Evolutionary conservation across 2,113 vertebrate species (phyloP), one percentile per base, ranked within the genome.

Genomic region (Aegithalos caudatus): DNA sequence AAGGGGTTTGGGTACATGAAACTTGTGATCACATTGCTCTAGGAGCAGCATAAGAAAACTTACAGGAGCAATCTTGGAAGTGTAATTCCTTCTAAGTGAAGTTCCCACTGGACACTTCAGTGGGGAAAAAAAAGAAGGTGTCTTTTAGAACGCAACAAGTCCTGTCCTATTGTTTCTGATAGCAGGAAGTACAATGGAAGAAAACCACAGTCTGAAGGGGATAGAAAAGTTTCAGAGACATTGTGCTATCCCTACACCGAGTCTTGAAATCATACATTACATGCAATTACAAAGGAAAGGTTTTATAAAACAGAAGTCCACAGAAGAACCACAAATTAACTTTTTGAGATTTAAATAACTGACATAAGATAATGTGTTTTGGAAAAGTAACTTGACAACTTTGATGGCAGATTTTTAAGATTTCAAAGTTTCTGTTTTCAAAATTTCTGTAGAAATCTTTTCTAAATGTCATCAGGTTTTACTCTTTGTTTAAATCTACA

Each of bases 81-180:
- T 14, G 9, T 23, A 72, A 50, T 64, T 88, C 33, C 12, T 58
- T 53, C 14, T 38, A 70, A 60, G 12, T 40, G 10, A 56, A 31
- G 3, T 60, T 83, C 10, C 24, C 18, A 57, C 9, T 53, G 29
- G 5, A 38, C 13, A 28, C 5, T n/a, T 17, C 7, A 3, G 6
- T 7, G 6, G 5, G 3, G 2, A 3, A 16, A 48, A 24, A 18
- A 23, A 25, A 12, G 12, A 12, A 11, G 2, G 2, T 47, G 8
- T n/a, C 6, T n/a, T 67, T 74, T 48, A 21, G n/a, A 38, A 50
- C 58, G 8, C 6, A 57, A 2, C 14, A 64, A 38, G 25, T 31
- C 56, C 45, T 69, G 50, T 48, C 29, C 13, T 38, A n/a, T 22
- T 82, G 17, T n/a, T 72, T 76, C 35, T 92, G 17, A 38, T 11